Percentiles rank a stretch among this genome's conserved stretches.
These are phyloP conservation scores for Echiichthys vipera DNA, from an alignment of 2,797 vertebrate species.

Conservation along the genomic window DNA sequence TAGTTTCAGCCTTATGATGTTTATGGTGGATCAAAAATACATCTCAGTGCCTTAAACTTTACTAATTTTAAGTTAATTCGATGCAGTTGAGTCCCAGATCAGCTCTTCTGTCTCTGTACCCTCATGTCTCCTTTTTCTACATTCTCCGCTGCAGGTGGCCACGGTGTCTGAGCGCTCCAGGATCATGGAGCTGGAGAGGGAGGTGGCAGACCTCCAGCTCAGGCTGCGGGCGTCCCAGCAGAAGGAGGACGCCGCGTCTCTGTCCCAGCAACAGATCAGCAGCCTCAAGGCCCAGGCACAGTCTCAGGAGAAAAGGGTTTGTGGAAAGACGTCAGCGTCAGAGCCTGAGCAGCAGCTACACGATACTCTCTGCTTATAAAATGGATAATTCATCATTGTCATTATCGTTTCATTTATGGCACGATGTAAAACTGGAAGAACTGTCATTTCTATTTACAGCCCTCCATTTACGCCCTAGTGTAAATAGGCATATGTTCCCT, in stretches of 20 bases:
- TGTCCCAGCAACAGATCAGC: slow-evolving; percentile 89
- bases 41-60: neutral
- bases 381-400: neutral
- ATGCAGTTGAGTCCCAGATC: neutral
- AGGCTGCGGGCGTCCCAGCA: slow-evolving; percentile 88
- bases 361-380: neutral
- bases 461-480: slow-evolving; percentile 47
- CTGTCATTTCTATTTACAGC: neutral
- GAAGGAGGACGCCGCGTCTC: slow-evolving; percentile 82
- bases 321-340: slow-evolving; percentile 20
- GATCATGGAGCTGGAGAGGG: slow-evolving; percentile 98
- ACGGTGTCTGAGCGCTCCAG: slow-evolving; percentile 97
- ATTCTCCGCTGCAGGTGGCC: slow-evolving; percentile 86
- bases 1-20: neutral
- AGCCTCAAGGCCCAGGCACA: slow-evolving; percentile 88
- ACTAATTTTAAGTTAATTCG: neutral
- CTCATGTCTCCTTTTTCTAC: slow-evolving; percentile 15
- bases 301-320: slow-evolving; percentile 86
- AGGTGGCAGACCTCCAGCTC: slow-evolving; percentile 91
- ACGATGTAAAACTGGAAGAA: slow-evolving; percentile 37
- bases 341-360: neutral
- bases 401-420: neutral
- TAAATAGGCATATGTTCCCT: slow-evolving; percentile 19
- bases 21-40: neutral
- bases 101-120: neutral